phyloP scores from a whole-genome alignment of 2,888 invertebrate genomes.

The Psococerastis gibbosa region DNA sequence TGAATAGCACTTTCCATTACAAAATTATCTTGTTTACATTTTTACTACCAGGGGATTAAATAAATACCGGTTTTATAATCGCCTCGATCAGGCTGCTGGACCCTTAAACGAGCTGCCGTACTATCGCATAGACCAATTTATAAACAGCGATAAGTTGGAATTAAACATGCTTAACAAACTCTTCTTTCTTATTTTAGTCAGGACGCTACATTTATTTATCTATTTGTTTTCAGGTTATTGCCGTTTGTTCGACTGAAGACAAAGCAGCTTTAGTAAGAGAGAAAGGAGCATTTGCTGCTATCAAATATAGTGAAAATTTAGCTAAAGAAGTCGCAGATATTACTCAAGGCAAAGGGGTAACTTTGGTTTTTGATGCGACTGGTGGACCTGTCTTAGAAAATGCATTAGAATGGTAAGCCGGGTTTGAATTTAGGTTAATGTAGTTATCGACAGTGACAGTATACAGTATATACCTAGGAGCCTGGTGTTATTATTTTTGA shows the following conservation, averaged over 20 bases:
- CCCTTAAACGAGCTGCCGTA: too few relatives aligned
- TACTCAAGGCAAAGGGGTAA: slow-evolving; percentile 37
- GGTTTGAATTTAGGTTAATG: slow-evolving; percentile 9
- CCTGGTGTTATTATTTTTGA: too few relatives aligned
- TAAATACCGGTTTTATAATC: too few relatives aligned
- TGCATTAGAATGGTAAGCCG: slow-evolving; percentile 34
- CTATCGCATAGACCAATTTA: not conserved
- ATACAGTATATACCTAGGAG: too few relatives aligned
- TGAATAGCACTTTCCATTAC: too few relatives aligned
- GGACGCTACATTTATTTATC: too few relatives aligned
- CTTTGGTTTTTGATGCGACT: slow-evolving; percentile 42
- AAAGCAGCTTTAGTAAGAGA: slow-evolving; percentile 35
- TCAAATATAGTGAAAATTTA: slow-evolving; percentile 36
- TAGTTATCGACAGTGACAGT: slow-evolving; percentile 6
- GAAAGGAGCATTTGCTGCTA: slow-evolving; percentile 41
- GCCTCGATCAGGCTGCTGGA: too few relatives aligned
- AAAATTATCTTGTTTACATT: too few relatives aligned
- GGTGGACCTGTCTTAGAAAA: slow-evolving; percentile 38
- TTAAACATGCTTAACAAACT: too few relatives aligned
- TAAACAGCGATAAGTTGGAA: too few relatives aligned
- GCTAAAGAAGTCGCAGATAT: slow-evolving; percentile 33
- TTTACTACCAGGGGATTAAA: too few relatives aligned
- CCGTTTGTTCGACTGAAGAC: slow-evolving; percentile 42
- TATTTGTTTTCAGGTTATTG: slow-evolving; percentile 52
- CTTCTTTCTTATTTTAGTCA: too few relatives aligned